Percentiles rank a stretch among this genome's conserved stretches.
These are phyloP conservation scores for Papilio dardanus DNA, from an alignment of 1,140 invertebrate species.

Conservation along the genomic window DNA sequence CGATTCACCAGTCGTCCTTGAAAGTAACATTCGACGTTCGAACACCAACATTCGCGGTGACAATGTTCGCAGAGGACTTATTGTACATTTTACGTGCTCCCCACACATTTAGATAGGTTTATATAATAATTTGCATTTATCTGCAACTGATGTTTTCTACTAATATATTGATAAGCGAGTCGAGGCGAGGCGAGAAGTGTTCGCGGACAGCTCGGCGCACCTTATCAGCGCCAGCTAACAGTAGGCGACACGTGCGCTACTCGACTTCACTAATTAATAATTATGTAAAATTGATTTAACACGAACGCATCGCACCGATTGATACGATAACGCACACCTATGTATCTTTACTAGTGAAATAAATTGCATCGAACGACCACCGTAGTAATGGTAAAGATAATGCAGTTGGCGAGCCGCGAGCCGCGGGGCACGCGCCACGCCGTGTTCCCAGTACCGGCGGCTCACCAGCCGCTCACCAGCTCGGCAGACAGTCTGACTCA, in stretches of 20 bases:
- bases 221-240: background rate
- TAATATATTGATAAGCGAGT: background rate
- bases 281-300: background rate
- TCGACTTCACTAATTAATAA: background rate
- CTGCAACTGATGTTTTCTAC: background rate
- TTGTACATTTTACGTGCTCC: background rate
- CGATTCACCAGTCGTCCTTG: conserved; percentile 12
- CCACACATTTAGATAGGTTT: background rate
- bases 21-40: background rate
- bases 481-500: too few relatives aligned
- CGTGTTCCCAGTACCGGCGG: too few relatives aligned
- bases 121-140: background rate
- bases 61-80: background rate
- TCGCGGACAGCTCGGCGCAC: background rate
- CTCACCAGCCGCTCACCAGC: too few relatives aligned
- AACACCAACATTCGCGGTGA: background rate
- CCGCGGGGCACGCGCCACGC: too few relatives aligned
- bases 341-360: background rate
- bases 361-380: background rate
- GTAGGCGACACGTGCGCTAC: background rate
- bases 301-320: background rate
- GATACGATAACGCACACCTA: background rate
- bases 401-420: background rate
- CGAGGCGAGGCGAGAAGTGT: background rate
- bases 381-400: background rate